Conservation (phyloP, 2,888 invertebrate species). For the Gymnoscelis rufifasciata region DNA sequence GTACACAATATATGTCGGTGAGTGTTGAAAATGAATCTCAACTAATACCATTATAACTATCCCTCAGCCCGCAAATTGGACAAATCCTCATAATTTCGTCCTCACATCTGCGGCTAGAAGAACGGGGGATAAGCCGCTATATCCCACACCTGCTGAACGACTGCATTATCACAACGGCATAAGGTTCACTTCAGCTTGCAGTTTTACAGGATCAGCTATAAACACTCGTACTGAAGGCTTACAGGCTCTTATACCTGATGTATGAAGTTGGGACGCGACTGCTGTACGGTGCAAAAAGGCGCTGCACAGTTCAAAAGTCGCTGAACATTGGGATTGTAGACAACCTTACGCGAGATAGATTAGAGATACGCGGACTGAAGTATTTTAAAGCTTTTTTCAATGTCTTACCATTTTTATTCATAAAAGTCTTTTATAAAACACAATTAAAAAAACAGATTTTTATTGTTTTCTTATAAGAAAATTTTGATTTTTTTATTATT, state of each 20-base stretch:
- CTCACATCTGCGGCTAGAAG: constrained; percentile 50
- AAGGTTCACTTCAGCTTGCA: constrained; percentile 44
- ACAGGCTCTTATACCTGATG: constrained; percentile 61
- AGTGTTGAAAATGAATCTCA: background rate
- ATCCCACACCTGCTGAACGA: constrained; percentile 50
- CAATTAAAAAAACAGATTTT: no score
- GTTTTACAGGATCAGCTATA: constrained; percentile 60
- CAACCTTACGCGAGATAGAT: no score
- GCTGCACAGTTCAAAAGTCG: constrained; percentile 31
- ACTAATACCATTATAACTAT: constrained; percentile 1
- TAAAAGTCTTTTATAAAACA: no score
- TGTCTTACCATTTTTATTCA: no score
- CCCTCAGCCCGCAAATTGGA: constrained; percentile 28
- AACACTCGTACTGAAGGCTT: constrained; percentile 72
- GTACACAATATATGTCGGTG: no score
- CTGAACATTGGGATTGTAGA: no score
- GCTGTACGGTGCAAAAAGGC: constrained; percentile 50
- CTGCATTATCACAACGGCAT: constrained; percentile 38
- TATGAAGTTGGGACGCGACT: constrained; percentile 58
- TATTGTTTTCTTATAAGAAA: no score
- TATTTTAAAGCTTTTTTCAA: no score
- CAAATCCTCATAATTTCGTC: constrained; percentile 49
- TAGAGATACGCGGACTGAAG: no score
- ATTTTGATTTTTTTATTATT: no score
- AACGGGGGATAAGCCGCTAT: constrained; percentile 59